phyloP scores from a whole-genome alignment of 2,113 vertebrate species.

The Trichomycterus rosablanca region DNA sequence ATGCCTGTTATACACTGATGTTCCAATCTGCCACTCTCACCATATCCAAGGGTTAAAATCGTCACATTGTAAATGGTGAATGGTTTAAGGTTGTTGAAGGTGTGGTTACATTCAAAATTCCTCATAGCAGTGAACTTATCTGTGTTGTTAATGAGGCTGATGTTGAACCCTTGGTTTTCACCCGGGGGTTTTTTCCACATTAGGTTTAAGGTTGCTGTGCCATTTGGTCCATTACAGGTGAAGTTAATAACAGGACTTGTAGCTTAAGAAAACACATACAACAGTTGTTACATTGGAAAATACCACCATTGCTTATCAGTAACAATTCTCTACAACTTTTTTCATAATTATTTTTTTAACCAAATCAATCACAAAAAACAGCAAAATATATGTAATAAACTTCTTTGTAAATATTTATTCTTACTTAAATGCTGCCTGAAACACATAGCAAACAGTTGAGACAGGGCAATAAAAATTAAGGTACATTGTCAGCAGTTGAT shows the following conservation, averaged over 20 bases:
- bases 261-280: slow-evolving; percentile 36
- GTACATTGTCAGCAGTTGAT: too few relatives aligned
- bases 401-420: too few relatives aligned
- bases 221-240: slow-evolving; percentile 51
- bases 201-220: slow-evolving; percentile 57
- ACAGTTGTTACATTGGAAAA: background rate
- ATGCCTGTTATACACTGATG: slow-evolving; percentile 64
- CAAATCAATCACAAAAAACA: background rate
- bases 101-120: background rate
- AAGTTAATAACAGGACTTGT: slow-evolving; percentile 52
- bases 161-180: slow-evolving; percentile 45
- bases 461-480: too few relatives aligned
- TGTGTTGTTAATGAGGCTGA: background rate
- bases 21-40: slow-evolving; percentile 42
- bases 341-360: too few relatives aligned
- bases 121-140: fast-evolving
- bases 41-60: slow-evolving; percentile 65
- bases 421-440: too few relatives aligned
- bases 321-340: too few relatives aligned
- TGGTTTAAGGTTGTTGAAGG: slow-evolving; percentile 53
- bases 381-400: background rate
- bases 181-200: slow-evolving; percentile 74
- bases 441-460: too few relatives aligned
- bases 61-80: slow-evolving; percentile 62
- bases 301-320: too few relatives aligned